A percentile compares a stretch with the other conserved stretches of the same genome.
These are phyloP conservation scores for Cheilosia vulpina DNA, from an alignment of 2,888 invertebrate species.

Conservation along the genomic window DNA sequence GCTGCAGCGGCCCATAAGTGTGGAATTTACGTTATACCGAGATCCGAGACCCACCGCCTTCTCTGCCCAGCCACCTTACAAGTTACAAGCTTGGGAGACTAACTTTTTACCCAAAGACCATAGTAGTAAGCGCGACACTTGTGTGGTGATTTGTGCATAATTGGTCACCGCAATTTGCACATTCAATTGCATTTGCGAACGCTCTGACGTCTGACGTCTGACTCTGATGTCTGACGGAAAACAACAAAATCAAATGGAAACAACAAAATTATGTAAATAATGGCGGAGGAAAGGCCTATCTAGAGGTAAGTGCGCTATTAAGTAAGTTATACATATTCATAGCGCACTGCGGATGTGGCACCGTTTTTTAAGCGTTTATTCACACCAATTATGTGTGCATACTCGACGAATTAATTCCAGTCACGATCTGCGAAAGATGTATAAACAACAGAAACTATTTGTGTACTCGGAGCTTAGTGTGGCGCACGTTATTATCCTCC, in stretches of 20 bases:
- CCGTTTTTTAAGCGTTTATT: conserved; percentile 53
- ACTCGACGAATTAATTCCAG: conserved; percentile 60
- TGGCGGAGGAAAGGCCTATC: not conserved
- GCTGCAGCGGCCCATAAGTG: conserved; percentile 1
- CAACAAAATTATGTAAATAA: conserved; percentile 55
- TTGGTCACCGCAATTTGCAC: conserved; percentile 49
- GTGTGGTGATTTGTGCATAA: conserved; percentile 28
- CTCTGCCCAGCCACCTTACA: not conserved
- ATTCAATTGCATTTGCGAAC: conserved; percentile 10
- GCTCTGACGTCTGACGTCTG: not conserved
- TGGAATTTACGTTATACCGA: conserved; percentile 1
- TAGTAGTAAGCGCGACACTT: not conserved
- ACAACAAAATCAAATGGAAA: conserved; percentile 32
- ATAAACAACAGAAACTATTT: conserved; percentile 30
- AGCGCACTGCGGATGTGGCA: conserved; percentile 46
- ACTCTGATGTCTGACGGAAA: not conserved
- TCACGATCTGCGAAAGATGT: conserved; percentile 55
- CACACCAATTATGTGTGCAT: conserved; percentile 59
- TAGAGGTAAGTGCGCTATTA: conserved; percentile 39
- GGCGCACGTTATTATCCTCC: conserved; percentile 31
- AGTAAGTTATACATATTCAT: conserved; percentile 45
- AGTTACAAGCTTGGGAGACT: not conserved
- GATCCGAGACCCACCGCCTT: too few relatives aligned
- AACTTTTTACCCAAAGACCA: conserved; percentile 2
- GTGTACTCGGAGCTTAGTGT: conserved; percentile 19